A percentile compares a stretch with the other conserved stretches of the same genome.
Conservation (phyloP, 2,888 invertebrate genomes). For the Drosophila eohydei region DNA sequence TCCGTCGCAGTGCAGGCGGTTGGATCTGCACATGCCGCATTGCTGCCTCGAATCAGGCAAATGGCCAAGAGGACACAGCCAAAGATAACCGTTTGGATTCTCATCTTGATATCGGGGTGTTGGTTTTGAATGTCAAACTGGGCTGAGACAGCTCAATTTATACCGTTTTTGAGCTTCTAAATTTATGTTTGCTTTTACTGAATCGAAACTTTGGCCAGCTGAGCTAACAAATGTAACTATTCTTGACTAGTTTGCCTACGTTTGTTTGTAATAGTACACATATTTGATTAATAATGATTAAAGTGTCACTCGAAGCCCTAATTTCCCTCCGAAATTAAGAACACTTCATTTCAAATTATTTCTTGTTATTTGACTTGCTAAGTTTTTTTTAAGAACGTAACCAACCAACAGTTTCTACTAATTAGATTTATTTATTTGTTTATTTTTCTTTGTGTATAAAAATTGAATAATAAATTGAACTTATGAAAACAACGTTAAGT, state of each 20-base stretch:
- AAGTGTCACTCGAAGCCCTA: no score
- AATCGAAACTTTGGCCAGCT: slow-evolving; percentile 8
- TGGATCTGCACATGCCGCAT: slow-evolving; percentile 2
- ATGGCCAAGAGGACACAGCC: slow-evolving; percentile 21
- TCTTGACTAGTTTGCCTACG: neutral
- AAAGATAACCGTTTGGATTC: slow-evolving; percentile 21
- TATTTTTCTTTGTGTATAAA: no score
- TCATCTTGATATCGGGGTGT: slow-evolving; percentile 1
- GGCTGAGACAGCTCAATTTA: neutral
- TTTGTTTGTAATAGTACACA: neutral
- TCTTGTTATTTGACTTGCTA: no score
- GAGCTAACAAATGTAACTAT: slow-evolving; percentile 4
- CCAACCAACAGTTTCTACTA: no score
- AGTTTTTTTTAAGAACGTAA: no score
- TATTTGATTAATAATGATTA: no score
- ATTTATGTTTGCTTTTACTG: neutral
- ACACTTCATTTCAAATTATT: no score
- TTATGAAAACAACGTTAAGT: no score
- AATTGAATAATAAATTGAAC: no score
- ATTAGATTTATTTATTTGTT: no score
- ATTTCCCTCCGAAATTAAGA: no score
- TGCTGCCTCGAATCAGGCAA: slow-evolving; percentile 8
- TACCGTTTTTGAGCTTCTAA: neutral
- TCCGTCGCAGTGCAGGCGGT: neutral
- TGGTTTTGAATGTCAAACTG: slow-evolving; percentile 4